Evolutionary conservation across 2,113 vertebrate species (phyloP).

Genomic region (Tinamus guttatus): DNA sequence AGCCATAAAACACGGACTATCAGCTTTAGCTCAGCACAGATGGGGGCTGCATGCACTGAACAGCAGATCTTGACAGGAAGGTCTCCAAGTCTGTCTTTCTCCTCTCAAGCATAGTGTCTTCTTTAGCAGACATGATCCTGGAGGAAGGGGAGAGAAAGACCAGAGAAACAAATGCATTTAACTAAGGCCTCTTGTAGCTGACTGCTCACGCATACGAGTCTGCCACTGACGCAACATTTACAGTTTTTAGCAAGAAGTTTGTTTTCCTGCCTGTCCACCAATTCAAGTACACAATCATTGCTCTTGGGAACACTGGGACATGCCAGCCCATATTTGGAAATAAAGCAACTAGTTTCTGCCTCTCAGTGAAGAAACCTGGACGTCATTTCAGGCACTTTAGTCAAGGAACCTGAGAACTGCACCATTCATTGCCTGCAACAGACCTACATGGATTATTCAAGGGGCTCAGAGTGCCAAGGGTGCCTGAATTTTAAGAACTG

Average conservation of each 20-base stretch:
- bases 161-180: neutral
- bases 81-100: constrained; percentile 56
- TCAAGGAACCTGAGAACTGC: neutral
- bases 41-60: constrained; percentile 70
- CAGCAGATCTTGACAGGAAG: constrained; percentile 38
- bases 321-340: constrained; percentile 59
- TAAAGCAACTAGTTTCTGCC: constrained; percentile 13
- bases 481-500: neutral
- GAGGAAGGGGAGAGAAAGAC: neutral
- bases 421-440: neutral
- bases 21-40: constrained; percentile 65
- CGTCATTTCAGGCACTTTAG: neutral
- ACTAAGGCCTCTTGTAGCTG: neutral
- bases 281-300: neutral
- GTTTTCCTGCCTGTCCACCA: neutral
- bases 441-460: neutral
- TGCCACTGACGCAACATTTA: neutral
- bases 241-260: neutral
- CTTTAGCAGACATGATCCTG: constrained; percentile 61
- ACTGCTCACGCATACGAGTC: neutral
- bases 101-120: constrained; percentile 42
- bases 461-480: neutral
- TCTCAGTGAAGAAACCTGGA: constrained; percentile 5
- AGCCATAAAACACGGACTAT: constrained; percentile 61
- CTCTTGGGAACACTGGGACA: neutral